Conservation (phyloP, 2,797 vertebrate species). For the Hippoglossus hippoglossus region DNA sequence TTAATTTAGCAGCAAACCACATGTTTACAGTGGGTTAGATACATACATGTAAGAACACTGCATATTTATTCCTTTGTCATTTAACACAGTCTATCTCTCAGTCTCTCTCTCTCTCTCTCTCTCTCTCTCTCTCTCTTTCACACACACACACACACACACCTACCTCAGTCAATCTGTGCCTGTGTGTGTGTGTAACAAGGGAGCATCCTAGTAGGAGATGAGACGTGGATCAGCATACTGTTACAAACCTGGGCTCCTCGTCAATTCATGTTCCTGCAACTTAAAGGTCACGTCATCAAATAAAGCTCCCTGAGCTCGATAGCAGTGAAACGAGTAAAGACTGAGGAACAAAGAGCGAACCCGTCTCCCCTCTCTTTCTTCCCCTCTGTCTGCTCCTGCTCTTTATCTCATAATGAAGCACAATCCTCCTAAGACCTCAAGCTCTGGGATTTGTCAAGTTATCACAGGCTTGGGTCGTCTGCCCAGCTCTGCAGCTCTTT, state of each 20-base stretch:
- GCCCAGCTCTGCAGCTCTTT: conserved; percentile 39
- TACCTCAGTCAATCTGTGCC: too few relatives aligned
- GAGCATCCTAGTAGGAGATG: conserved; percentile 16
- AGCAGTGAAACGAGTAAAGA: conserved; percentile 53
- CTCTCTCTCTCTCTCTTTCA: background rate
- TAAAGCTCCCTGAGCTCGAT: conserved; percentile 57
- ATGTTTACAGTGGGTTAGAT: background rate
- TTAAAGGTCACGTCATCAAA: conserved; percentile 63
- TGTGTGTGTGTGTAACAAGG: conserved; percentile 12
- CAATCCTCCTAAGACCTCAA: conserved; percentile 64
- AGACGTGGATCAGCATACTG: conserved; percentile 21
- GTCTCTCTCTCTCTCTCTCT: too few relatives aligned
- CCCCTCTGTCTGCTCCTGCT: conserved; percentile 41
- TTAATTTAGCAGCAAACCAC: background rate
- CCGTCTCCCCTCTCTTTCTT: conserved; percentile 35
- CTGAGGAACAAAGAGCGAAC: conserved; percentile 60
- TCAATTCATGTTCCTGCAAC: conserved; percentile 40
- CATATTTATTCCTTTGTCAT: too few relatives aligned
- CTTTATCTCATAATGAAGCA: conserved; percentile 75
- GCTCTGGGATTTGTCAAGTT: conserved; percentile 62
- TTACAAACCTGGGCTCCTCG: conserved; percentile 36
- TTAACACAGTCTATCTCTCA: too few relatives aligned
- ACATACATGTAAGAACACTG: too few relatives aligned
- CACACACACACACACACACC: too few relatives aligned
- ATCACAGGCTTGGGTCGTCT: conserved; percentile 34